Conservation (phyloP, 2,113 vertebrate species). For the Eptesicus fuscus region DNA sequence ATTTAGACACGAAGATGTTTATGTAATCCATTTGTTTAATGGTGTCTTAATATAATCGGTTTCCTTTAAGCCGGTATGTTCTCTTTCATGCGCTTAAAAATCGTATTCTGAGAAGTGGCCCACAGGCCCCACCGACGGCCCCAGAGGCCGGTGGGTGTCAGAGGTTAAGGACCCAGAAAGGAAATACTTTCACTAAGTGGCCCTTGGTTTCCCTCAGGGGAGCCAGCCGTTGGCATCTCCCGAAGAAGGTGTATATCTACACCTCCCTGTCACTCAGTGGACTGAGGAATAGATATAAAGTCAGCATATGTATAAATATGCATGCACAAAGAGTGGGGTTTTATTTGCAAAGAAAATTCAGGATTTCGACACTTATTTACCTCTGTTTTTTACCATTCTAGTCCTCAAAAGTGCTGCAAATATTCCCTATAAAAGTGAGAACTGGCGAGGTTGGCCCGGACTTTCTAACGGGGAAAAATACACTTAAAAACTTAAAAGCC, state of each 20-base stretch:
- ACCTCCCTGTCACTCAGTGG: neutral
- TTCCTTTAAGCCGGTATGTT: neutral
- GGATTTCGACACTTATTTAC: neutral
- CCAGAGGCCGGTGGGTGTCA: accelerated
- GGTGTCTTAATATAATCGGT: accelerated
- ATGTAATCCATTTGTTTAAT: neutral
- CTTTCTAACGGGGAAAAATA: neutral
- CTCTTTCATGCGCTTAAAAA: neutral
- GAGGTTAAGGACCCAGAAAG: neutral
- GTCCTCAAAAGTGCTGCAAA: neutral
- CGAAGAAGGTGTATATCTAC: neutral
- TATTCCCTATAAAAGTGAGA: neutral
- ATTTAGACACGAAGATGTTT: neutral
- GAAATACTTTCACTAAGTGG: neutral
- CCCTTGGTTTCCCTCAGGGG: accelerated
- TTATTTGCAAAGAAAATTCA: neutral
- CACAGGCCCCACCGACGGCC: neutral
- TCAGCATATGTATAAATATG: neutral
- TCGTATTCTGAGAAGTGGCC: neutral
- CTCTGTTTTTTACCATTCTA: neutral
- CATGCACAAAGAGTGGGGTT: neutral
- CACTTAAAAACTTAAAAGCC: neutral
- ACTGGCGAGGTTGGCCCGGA: neutral
- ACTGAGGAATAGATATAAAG: no score
- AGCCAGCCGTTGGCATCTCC: neutral